Conservation (phyloP, 2,888 invertebrate genomes). For the Tubulanus polymorphus region DNA sequence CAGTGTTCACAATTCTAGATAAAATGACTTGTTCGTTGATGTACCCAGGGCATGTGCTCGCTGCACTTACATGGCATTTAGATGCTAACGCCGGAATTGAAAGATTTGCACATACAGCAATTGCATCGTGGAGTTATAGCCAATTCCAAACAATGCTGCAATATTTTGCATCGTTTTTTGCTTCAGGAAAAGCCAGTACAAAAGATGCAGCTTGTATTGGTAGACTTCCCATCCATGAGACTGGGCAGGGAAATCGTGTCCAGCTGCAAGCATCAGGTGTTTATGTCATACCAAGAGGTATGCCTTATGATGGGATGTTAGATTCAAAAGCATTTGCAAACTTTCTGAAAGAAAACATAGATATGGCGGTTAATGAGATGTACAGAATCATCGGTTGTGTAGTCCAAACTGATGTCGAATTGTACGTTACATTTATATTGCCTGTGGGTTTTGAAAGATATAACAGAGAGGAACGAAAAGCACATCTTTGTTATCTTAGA, state of each 20-base stretch:
- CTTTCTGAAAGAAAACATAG: no score
- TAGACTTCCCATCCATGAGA: neutral
- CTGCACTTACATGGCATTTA: no score
- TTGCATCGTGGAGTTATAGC: no score
- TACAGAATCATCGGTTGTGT: neutral
- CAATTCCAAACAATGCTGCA: no score
- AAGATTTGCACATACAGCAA: no score
- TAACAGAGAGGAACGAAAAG: neutral
- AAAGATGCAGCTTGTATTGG: neutral
- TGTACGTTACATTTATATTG: neutral
- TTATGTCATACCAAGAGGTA: neutral
- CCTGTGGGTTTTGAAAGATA: neutral
- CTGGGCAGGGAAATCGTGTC: neutral
- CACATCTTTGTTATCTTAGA: neutral
- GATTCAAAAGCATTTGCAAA: no score
- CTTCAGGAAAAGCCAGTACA: constrained; percentile 12
- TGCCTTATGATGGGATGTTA: neutral
- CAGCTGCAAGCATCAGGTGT: neutral
- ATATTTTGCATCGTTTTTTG: constrained; percentile 27
- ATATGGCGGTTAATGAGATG: neutral
- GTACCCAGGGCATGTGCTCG: no score
- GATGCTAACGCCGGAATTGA: no score
- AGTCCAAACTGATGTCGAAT: neutral
- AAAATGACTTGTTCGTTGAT: no score
- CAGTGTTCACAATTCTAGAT: no score